Base-by-base conservation (phyloP, 2,888 invertebrate genomes). In the Oasisia sp. region DNA sequence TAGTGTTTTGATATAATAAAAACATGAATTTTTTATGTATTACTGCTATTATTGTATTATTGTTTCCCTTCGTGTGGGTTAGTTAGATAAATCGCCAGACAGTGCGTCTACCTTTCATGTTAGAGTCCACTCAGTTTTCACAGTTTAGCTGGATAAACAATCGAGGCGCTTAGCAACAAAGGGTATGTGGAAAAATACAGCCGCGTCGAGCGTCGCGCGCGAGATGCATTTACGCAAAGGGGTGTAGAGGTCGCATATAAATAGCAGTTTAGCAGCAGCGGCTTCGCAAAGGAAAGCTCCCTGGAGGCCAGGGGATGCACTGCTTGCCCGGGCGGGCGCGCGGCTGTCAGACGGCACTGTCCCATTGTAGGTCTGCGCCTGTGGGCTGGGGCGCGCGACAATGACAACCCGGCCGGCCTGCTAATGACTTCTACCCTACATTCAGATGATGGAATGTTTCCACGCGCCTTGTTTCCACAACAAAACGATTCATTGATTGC, bases 201-300 rank as follows among this genome's bases (percentile, higher is more conserved):
- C 74, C n/a, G 27, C n/a, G 74, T n/a, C 19, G 74, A 74, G 74
- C 74, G 74, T 74, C 27, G 74, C 74, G 74, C 74, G 74, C 5
- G 74, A 74, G 74, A 74, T 19, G 74, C 74, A 27, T 74, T 74
- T 74, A 74, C 74, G 27, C 74, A 74, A 74, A 74, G 74, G 74
- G 74, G 74, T 74, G 74, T 74, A 74, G 74, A 74, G 74, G 74
- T 74, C 74, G 74, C 74, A 74, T 74, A 74, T 74, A 74, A 74
- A 74, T 74, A 74, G 74, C n/a, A 74, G 74, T 74, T 74, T 74
- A 74, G 74, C 74, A 27, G 74, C 74, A 27, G 74, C 74, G 19
- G 74, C 74, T 14, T 74, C 74, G 74, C 74, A 74, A 74, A 74
- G 74, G 74, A 74, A 74, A 74, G 74, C 74, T 74, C 74, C 74